phyloP scores from a whole-genome alignment of 2,113 vertebrate genomes.

The Pseudorhombus dupliciocellatus region DNA sequence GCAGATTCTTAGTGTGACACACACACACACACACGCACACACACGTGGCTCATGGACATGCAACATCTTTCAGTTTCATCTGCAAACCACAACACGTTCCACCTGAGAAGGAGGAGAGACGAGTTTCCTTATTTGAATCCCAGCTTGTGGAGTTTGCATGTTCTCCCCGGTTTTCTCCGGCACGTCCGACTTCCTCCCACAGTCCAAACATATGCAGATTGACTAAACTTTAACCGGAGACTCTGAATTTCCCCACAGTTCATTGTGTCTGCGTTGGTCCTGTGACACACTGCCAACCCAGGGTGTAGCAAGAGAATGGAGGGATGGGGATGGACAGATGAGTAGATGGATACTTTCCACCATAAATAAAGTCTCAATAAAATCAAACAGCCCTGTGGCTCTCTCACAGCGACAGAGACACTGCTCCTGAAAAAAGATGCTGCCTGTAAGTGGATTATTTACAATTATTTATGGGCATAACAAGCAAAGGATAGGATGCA shows the following conservation, averaged over 20 bases:
- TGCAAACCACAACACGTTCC: conserved; percentile 42
- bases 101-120: not conserved
- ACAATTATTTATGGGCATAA: not conserved
- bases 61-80: conserved; percentile 62
- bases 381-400: no score
- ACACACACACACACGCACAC: no score
- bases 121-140: not conserved
- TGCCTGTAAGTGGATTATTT: not conserved
- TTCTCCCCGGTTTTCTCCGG: no score
- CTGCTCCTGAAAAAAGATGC: not conserved
- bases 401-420: not conserved
- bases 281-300: no score
- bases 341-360: not conserved
- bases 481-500: conserved; percentile 7
- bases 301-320: not conserved
- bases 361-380: no score
- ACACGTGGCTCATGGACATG: not conserved
- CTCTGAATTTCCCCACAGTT: no score
- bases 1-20: conserved; percentile 19
- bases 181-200: no score
- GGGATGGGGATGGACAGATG: no score
- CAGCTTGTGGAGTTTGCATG: not conserved
- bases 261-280: no score
- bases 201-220: no score
- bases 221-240: no score